A percentile compares a stretch with the other conserved stretches of the same genome.
phyloP scores from a whole-genome alignment of 2,113 vertebrate species.

The Felis chaus region DNA sequence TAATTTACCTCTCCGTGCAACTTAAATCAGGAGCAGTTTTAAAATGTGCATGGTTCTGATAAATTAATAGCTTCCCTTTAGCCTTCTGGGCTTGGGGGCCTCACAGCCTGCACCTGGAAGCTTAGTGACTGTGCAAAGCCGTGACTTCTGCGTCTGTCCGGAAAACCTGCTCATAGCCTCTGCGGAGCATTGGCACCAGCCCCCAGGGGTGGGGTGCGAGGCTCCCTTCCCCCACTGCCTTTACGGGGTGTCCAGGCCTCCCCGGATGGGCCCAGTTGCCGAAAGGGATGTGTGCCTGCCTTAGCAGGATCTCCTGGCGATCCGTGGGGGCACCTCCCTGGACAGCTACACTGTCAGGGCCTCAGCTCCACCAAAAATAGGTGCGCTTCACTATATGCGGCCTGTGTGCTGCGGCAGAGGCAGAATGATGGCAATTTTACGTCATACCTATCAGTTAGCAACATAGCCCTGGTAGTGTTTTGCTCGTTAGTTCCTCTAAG shows the following conservation, averaged over 20 bases:
- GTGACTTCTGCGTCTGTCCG: fast-evolving
- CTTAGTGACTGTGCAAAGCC: background rate
- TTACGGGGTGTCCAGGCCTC: background rate
- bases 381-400: fast-evolving
- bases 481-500: background rate
- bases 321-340: background rate
- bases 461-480: background rate
- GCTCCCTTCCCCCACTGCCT: background rate
- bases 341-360: background rate
- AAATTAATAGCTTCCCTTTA: background rate
- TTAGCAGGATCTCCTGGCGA: background rate
- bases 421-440: background rate
- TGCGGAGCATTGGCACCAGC: fast-evolving
- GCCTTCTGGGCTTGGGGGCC: background rate
- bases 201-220: fast-evolving
- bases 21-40: slow-evolving; percentile 54
- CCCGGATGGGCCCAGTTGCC: background rate
- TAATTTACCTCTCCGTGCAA: slow-evolving; percentile 67
- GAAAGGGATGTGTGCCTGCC: background rate
- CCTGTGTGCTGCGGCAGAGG: no score
- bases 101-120: background rate
- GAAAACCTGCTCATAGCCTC: background rate
- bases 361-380: background rate
- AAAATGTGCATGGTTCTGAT: background rate
- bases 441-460: background rate